Base-by-base conservation (phyloP, 2,888 invertebrate genomes). In the Tridacna gigas region DNA sequence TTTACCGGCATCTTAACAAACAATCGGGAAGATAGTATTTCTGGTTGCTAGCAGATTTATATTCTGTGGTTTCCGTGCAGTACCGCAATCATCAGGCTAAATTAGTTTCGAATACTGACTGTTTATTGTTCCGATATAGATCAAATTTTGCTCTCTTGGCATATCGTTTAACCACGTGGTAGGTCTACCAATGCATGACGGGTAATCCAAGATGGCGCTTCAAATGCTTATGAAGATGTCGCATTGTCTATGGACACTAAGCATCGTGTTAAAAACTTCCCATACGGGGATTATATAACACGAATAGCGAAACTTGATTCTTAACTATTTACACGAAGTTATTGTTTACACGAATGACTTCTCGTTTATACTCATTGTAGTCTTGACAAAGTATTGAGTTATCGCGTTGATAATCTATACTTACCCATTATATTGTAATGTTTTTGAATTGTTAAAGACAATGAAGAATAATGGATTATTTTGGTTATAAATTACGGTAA, bases 221-320 rank as follows among this genome's bases (percentile, higher is more conserved):
- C 84, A 63, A 79, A 84, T 87, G 75, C 66, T 84, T 84, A 80
- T 80, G 86, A 87, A 87, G 86, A 84, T 87, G 86, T 76, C 80
- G 79, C 80, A 71, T 71, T 71, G 71, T 87, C 74, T 76, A 26
- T 63, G 61, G 67, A 74, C 82, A 26, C 71, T 63, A 47, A 69
- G 48, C 77, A 26, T 20, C 67, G 69, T 22, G 79, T 79, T 65
- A 51, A 74, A 66, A 37, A 9, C 56, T 74, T 66, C 48, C 65
- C 25, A 26, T 5, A 20, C 48, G 13, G 0, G 47, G 61, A 66
- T 79, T 74, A 65, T 66, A 63, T 79, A 79, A 74, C 79, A 56
- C 25, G 26, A 66, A 20, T 28, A 66, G 74, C 20, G 79, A 74
- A 79, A 79, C 65, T 66, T 66, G 79, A 79, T 74, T 79, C 79